Conservation (phyloP, 2,113 vertebrate genomes). For the Isurus oxyrinchus region DNA sequence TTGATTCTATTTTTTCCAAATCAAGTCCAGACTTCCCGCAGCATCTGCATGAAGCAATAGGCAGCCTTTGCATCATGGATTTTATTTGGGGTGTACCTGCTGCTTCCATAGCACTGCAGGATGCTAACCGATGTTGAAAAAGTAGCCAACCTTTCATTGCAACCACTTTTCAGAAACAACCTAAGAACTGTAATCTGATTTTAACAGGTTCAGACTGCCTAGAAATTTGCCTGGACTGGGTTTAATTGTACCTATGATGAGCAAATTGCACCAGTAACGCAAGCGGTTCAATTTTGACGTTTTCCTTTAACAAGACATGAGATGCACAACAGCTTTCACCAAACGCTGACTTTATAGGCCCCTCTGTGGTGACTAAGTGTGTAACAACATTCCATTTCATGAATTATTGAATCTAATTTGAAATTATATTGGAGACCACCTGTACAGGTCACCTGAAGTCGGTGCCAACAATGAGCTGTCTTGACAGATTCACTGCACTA, state of each 20-base stretch:
- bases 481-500: not conserved
- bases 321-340: not conserved
- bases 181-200: not conserved
- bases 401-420: not conserved
- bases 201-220: not conserved
- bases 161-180: not conserved
- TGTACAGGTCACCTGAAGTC: not conserved
- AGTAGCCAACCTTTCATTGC: not conserved
- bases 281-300: not conserved
- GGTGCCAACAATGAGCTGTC: not conserved
- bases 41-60: not conserved
- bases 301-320: not conserved
- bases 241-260: not conserved
- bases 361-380: not conserved
- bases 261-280: not conserved
- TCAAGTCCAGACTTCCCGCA: not conserved
- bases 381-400: not conserved
- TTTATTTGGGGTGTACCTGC: not conserved
- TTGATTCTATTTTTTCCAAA: not conserved
- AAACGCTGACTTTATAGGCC: not conserved
- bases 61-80: not conserved
- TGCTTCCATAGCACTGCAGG: not conserved
- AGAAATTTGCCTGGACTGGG: not conserved
- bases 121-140: not conserved
- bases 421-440: not conserved